These are phyloP conservation scores for Agapostemon virescens DNA, from an alignment of 2,888 invertebrate genomes.

Conservation along the genomic window DNA sequence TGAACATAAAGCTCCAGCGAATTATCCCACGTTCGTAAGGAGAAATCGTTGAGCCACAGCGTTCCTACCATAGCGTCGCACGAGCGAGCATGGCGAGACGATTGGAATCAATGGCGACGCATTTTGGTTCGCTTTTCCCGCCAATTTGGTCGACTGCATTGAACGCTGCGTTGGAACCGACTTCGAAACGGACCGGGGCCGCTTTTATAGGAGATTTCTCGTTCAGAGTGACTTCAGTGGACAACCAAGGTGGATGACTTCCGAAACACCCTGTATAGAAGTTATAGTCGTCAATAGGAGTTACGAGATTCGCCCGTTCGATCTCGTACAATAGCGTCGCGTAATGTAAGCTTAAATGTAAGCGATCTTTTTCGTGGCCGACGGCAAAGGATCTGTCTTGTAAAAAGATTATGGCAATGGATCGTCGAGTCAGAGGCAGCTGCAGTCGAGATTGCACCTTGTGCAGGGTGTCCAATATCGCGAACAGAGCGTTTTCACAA, in stretches of 20 bases:
- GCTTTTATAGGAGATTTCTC: neutral
- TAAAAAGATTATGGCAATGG: slow-evolving; percentile 17
- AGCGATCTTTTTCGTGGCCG: slow-evolving; percentile 33
- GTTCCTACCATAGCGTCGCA: neutral
- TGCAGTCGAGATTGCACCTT: slow-evolving; percentile 15
- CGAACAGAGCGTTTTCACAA: neutral
- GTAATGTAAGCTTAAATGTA: slow-evolving; percentile 36
- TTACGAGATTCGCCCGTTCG: slow-evolving; percentile 36
- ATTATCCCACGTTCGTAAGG: too few species aligned
- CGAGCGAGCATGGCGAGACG: neutral
- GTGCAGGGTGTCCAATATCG: slow-evolving; percentile 9
- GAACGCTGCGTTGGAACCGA: too few species aligned
- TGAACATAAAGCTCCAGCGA: too few species aligned
- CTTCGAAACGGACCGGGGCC: neutral
- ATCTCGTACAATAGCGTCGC: slow-evolving; percentile 42
- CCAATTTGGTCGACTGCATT: too few species aligned
- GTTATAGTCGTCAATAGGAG: slow-evolving; percentile 47
- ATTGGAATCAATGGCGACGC: neutral
- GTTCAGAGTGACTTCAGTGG: neutral
- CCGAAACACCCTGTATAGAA: slow-evolving; percentile 35
- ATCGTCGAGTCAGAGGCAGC: slow-evolving; percentile 28
- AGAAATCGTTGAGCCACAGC: neutral
- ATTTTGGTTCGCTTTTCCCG: too few species aligned
- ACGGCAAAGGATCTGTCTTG: slow-evolving; percentile 40
- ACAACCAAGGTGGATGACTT: neutral